Evolutionary conservation across 2,888 invertebrate genomes (phyloP), one percentile per base, ranked within the genome.

Genomic region (Cacoxenus indagator): DNA sequence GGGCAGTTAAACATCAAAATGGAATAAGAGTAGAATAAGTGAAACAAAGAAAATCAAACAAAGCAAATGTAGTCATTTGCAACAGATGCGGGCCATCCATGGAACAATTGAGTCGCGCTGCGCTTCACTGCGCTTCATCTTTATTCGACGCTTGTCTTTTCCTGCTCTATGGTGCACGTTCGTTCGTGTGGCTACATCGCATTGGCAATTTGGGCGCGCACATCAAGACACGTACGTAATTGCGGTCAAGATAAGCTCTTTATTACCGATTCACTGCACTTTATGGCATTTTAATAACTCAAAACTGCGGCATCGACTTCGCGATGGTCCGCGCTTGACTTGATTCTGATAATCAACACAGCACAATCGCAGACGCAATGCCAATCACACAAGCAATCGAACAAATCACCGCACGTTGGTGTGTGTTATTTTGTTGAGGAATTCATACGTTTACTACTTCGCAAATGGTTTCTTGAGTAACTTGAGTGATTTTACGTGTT

Each of bases 251-350:
- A 81, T 81, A 81, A 81, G 81, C 81, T 75, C 84, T 83, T 81
- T 81, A 81, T 80, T 83, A 83, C 81, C 81, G 84, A 83, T 83
- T 84, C 84, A 83, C 82, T 81, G 82, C 71, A 76, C 83, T 81
- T 81, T 81, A 81, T 82, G 84, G 81, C 81, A 81, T 81, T 81
- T 81, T 81, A 81, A 81, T 81, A 81, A 81, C 81, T 81, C 84
- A 81, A 84, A 75, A 78, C 17, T 64, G 45, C 64, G 26, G 64
- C 29, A 51, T 19, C 0, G 19, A 19, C 19, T 19, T 14, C 48
- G 19, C 19, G 22, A 82, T 83, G 75, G 83, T 83, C 78, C 69
- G 74, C 73, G 76, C 55, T 62, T 17, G 22, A 37, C 46, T 11
- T 31, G 4, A n/a, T n/a, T 37, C 27, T 54, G 14, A 65, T 55